phyloP scores from a whole-genome alignment of 2,888 invertebrate genomes.

The Lasioglossum zephyrum region DNA sequence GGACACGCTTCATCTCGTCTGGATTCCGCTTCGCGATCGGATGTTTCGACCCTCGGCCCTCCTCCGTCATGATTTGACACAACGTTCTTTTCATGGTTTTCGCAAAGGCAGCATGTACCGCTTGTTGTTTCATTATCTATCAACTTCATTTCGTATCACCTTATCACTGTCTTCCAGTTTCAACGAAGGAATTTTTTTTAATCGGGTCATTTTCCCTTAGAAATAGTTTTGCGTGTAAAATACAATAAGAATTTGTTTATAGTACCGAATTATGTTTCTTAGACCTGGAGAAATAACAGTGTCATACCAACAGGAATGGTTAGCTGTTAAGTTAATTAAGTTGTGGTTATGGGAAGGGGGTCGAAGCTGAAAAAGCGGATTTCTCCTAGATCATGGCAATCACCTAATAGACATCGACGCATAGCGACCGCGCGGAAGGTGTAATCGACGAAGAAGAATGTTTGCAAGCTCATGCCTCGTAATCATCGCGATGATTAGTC shows the following conservation, averaged over 20 bases:
- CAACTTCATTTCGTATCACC: not conserved
- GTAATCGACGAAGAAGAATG: slow-evolving; percentile 40
- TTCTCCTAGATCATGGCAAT: slow-evolving; percentile 2
- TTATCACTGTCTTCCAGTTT: not conserved
- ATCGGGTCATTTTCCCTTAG: not conserved
- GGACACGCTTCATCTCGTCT: not conserved
- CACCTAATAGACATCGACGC: not conserved
- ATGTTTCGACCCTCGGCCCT: not conserved
- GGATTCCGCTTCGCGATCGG: slow-evolving; percentile 2
- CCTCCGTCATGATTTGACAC: not conserved
- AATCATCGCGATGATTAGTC: slow-evolving; percentile 73
- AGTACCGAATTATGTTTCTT: not conserved
- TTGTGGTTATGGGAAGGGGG: not conserved
- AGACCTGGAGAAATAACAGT: not conserved
- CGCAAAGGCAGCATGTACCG: not conserved
- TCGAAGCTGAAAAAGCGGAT: not conserved
- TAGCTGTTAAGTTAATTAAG: slow-evolving; percentile 1
- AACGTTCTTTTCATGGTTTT: not conserved
- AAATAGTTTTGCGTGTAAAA: not conserved
- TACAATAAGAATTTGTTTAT: not conserved
- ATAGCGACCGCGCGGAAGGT: not conserved
- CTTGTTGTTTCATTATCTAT: not conserved
- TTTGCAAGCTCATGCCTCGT: slow-evolving; percentile 71
- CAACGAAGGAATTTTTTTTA: not conserved
- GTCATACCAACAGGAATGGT: not conserved